Evolutionary conservation across 2,113 vertebrate species (phyloP).

Genomic region (Montifringilla adamsi): DNA sequence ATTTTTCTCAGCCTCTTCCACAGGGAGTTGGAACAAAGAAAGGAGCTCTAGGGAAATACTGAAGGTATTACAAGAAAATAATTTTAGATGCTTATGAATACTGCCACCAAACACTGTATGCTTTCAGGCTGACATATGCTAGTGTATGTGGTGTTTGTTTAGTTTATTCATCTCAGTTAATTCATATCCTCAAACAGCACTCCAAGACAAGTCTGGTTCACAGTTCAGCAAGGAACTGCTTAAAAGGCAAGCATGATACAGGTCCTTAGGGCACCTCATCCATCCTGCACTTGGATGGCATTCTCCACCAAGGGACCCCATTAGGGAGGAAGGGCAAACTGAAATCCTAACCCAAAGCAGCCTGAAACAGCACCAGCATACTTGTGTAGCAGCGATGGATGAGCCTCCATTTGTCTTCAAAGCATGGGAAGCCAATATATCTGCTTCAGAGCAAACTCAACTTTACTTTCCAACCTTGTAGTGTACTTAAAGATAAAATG

Average conservation of each 20-base stretch:
- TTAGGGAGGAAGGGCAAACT: conserved; percentile 70
- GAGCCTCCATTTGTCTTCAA: conserved; percentile 67
- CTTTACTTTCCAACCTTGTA: conserved; percentile 50
- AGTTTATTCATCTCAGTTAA: not conserved
- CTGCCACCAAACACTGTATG: not conserved
- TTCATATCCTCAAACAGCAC: not conserved
- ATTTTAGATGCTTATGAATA: not conserved
- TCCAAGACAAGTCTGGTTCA: conserved; percentile 22
- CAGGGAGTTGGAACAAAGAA: conserved; percentile 45
- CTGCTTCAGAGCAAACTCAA: conserved; percentile 23
- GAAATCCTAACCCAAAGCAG: conserved; percentile 56
- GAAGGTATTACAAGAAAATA: not conserved
- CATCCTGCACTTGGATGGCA: conserved; percentile 65
- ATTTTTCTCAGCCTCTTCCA: conserved; percentile 25
- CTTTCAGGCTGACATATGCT: not conserved
- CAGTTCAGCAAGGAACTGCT: conserved; percentile 31
- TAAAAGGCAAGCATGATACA: conserved; percentile 28
- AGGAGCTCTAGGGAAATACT: not conserved
- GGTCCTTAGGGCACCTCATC: conserved; percentile 64
- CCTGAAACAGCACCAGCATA: conserved; percentile 11
- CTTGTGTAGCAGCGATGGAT: conserved; percentile 29
- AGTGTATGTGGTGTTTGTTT: not conserved
- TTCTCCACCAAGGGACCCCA: conserved; percentile 74
- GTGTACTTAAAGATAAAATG: conserved; percentile 41
- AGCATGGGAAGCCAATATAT: conserved; percentile 54